Conservation (phyloP, 2,888 invertebrate species). For the Chrysodeixis includens region DNA sequence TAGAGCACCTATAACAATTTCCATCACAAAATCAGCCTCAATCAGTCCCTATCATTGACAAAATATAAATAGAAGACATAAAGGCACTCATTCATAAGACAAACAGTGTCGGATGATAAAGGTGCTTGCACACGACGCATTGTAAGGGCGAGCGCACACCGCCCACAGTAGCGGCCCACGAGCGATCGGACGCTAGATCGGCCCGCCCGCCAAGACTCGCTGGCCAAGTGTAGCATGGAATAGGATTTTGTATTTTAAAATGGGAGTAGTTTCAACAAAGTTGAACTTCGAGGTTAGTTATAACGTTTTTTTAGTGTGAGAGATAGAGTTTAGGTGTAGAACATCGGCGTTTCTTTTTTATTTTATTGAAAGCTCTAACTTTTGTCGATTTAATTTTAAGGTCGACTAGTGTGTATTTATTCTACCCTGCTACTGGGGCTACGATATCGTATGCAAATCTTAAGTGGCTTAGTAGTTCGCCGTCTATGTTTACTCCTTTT, state of each 20-base stretch:
- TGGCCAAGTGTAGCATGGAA: constrained; percentile 58
- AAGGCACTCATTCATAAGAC: constrained; percentile 49
- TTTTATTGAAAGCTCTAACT: too few species aligned
- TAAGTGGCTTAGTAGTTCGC: too few species aligned
- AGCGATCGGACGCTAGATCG: constrained; percentile 75
- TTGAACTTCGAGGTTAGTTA: too few species aligned
- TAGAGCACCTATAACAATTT: background rate
- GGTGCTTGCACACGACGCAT: constrained; percentile 72
- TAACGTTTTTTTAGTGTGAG: too few species aligned
- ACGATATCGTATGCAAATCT: too few species aligned
- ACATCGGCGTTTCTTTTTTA: too few species aligned
- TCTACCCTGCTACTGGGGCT: too few species aligned
- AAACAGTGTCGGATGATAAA: constrained; percentile 70
- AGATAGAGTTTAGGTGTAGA: too few species aligned
- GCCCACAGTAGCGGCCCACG: constrained; percentile 86
- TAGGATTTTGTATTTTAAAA: constrained; percentile 51
- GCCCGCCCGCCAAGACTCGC: constrained; percentile 81
- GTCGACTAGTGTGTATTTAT: too few species aligned
- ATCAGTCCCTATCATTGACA: constrained; percentile 30
- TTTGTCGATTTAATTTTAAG: too few species aligned
- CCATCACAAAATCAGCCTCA: constrained; percentile 4
- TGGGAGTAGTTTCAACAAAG: too few species aligned
- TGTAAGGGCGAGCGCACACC: constrained; percentile 76
- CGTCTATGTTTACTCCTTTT: too few species aligned
- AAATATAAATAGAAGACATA: constrained; percentile 41